Conservation (phyloP, 2,888 invertebrate species). For the Drosophila leonis region DNA sequence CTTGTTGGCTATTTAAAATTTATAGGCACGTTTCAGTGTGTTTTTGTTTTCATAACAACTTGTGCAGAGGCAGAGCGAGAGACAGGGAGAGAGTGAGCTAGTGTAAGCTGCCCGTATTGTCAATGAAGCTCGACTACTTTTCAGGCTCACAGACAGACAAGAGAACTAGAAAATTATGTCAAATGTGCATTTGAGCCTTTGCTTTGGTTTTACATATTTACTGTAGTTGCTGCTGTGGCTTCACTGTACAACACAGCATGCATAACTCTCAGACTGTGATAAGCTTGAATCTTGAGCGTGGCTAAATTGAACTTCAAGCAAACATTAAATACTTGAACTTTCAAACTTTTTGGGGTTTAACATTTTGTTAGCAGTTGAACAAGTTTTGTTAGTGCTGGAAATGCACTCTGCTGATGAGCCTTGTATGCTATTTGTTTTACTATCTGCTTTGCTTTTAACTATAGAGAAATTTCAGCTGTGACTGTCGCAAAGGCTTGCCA, state of each 20-base stretch:
- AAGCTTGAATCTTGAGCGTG: too few species aligned
- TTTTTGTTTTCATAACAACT: constrained; percentile 62
- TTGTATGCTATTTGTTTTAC: neutral
- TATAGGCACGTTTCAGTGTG: constrained; percentile 69
- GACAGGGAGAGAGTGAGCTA: neutral
- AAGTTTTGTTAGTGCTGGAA: neutral
- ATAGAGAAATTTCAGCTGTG: neutral
- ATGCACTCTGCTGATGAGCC: neutral
- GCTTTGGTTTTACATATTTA: constrained; percentile 50
- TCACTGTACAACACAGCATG: constrained; percentile 22
- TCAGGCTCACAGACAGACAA: constrained; percentile 36
- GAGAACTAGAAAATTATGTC: constrained; percentile 65
- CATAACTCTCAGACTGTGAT: constrained; percentile 1
- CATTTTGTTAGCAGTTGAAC: too few species aligned
- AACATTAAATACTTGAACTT: neutral
- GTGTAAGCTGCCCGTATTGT: constrained; percentile 19
- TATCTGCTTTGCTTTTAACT: neutral
- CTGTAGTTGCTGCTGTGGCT: constrained; percentile 18
- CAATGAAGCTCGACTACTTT: constrained; percentile 47
- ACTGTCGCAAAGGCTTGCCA: constrained; percentile 5
- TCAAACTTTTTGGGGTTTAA: neutral
- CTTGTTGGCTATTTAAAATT: constrained; percentile 69
- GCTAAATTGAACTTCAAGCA: constrained; percentile 14
- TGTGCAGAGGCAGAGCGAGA: constrained; percentile 25
- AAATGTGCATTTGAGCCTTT: constrained; percentile 54